These are phyloP conservation scores for Eupeodes luniger DNA, from an alignment of 2,888 invertebrate species.

Conservation along the genomic window DNA sequence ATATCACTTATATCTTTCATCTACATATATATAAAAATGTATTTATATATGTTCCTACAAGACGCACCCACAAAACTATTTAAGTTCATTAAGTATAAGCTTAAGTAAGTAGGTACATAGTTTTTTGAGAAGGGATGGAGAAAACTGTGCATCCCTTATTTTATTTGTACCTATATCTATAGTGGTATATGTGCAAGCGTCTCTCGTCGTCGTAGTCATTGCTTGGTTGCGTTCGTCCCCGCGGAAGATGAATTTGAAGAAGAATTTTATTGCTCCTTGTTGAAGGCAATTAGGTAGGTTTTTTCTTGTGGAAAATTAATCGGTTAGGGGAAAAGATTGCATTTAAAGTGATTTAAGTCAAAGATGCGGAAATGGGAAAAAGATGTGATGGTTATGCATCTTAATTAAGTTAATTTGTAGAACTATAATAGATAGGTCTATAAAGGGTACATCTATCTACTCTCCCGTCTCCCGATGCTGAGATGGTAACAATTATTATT, in stretches of 20 bases:
- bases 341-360: conserved; percentile 54
- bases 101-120: conserved; percentile 41
- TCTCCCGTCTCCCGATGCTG: no score
- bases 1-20: background rate
- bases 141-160: conserved; percentile 20
- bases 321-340: conserved; percentile 25
- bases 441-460: no score
- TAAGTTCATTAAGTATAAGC: conserved; percentile 64
- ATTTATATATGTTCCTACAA: background rate
- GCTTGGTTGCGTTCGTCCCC: no score
- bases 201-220: no score
- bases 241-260: background rate
- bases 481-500: no score
- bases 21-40: no score
- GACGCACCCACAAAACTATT: conserved; percentile 43
- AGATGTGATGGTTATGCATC: conserved; percentile 28
- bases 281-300: conserved; percentile 55
- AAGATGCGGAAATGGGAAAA: conserved; percentile 5
- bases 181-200: background rate
- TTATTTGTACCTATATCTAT: conserved; percentile 25
- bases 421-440: no score
- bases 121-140: conserved; percentile 16
- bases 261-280: conserved; percentile 50
- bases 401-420: conserved; percentile 37
- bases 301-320: conserved; percentile 53